Percentiles rank a stretch among this genome's conserved stretches.
Evolutionary conservation across 2,888 invertebrate species (phyloP).

Genomic region (Phalera bucephala): DNA sequence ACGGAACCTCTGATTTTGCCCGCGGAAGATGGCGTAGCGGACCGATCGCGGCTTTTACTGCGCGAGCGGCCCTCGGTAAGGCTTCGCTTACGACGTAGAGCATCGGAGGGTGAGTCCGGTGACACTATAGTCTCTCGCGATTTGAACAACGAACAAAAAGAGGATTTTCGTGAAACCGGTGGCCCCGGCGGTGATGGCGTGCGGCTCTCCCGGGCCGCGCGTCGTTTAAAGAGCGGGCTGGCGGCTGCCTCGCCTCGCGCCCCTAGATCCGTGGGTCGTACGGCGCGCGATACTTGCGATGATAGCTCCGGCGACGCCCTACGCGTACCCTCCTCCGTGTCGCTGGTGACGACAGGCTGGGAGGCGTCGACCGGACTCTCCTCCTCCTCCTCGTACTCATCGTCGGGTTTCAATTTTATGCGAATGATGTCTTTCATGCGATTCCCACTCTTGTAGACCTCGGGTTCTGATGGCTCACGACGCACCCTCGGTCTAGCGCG

Average conservation of each 20-base stretch:
- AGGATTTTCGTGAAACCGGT: constrained; percentile 89
- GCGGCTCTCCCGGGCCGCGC: constrained; percentile 47
- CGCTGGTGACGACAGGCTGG: constrained; percentile 38
- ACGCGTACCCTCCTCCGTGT: constrained; percentile 51
- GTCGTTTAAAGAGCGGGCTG: constrained; percentile 29
- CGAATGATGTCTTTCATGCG: constrained; percentile 75
- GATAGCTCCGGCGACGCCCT: constrained; percentile 84
- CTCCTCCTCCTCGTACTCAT: constrained; percentile 85
- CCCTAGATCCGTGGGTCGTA: constrained; percentile 63
- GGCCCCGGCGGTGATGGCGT: constrained; percentile 87
- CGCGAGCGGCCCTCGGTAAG: constrained; percentile 80
- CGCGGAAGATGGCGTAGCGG: constrained; percentile 80
- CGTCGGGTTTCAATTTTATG: constrained; percentile 89
- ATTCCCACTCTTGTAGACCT: constrained; percentile 57
- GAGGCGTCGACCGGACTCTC: constrained; percentile 16
- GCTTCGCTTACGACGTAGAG: constrained; percentile 66
- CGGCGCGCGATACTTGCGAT: constrained; percentile 33
- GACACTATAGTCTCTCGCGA: constrained; percentile 86
- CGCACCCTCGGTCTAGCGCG: constrained; percentile 54
- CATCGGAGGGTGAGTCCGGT: constrained; percentile 84
- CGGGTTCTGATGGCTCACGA: constrained; percentile 60
- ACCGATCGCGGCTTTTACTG: constrained; percentile 86
- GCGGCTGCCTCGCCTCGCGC: constrained; percentile 49
- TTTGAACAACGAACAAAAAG: constrained; percentile 91
- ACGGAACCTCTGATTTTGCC: constrained; percentile 85